A percentile compares a stretch with the other conserved stretches of the same genome.
phyloP scores from a whole-genome alignment of 2,113 vertebrate species.

The Apteryx mantelli region DNA sequence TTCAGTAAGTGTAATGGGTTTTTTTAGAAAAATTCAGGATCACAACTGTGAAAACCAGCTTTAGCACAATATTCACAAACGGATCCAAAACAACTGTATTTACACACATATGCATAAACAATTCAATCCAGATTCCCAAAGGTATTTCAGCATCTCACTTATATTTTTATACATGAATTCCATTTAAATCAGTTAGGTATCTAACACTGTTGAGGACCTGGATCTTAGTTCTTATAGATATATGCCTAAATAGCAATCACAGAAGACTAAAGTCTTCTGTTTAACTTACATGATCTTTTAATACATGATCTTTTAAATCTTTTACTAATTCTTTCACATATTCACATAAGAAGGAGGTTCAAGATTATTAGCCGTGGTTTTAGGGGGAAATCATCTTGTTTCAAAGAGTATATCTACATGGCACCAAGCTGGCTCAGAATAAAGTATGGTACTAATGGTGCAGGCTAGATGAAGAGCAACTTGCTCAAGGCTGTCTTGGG shows the following conservation, averaged over 20 bases:
- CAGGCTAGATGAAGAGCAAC: not conserved
- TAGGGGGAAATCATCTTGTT: conserved; percentile 33
- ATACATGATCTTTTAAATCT: not conserved
- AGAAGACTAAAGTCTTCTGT: not conserved
- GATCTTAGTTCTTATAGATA: not conserved
- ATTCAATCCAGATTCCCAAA: not conserved
- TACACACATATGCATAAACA: not conserved
- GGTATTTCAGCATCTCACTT: not conserved
- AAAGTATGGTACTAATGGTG: not conserved
- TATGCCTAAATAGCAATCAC: rapidly evolving
- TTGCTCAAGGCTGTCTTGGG: not conserved
- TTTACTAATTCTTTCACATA: not conserved
- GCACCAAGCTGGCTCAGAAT: not conserved
- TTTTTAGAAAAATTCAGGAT: not conserved
- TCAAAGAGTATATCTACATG: conserved; percentile 13
- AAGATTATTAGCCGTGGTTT: conserved; percentile 40
- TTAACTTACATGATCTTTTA: not conserved
- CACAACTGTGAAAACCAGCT: not conserved
- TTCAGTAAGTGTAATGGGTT: not conserved
- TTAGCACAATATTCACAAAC: not conserved
- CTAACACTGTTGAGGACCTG: not conserved
- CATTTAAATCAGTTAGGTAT: not conserved
- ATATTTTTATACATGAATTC: not conserved
- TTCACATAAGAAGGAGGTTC: conserved; percentile 48
- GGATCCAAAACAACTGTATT: not conserved